Conservation (phyloP, 2,113 vertebrate genomes). For the Herpailurus yagouaroundi region DNA sequence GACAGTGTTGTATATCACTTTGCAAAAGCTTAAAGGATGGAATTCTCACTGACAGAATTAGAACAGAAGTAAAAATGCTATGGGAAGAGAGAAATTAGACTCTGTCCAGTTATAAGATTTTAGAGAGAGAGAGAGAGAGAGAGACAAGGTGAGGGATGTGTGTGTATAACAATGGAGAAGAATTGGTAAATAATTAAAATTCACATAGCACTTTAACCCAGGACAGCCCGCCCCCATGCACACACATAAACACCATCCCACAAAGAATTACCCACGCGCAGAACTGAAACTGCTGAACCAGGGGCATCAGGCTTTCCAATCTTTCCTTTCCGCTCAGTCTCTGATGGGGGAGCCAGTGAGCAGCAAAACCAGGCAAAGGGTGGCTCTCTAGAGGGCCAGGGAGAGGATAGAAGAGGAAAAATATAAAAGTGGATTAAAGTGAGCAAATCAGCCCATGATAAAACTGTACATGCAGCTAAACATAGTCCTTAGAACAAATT, state of each 20-base stretch:
- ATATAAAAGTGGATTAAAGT: neutral
- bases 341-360: slow-evolving; percentile 38
- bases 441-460: neutral
- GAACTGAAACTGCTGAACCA: slow-evolving; percentile 4
- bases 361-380: neutral
- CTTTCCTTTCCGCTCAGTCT: neutral
- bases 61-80: neutral
- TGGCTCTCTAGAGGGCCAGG: neutral
- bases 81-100: neutral
- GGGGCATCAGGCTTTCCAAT: neutral
- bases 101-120: slow-evolving; percentile 14
- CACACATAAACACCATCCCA: neutral
- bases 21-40: neutral
- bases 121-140: neutral
- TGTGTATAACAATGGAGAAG: neutral
- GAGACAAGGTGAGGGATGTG: neutral
- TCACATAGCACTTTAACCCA: neutral
- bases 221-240: neutral
- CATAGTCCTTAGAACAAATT: neutral
- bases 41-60: neutral
- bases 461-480: neutral
- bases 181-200: neutral
- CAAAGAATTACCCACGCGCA: neutral
- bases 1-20: neutral
- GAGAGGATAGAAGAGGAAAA: neutral